Base-by-base conservation (phyloP, 35 echinoderm and acorn worm species). In the Acanthaster planci region DNA sequence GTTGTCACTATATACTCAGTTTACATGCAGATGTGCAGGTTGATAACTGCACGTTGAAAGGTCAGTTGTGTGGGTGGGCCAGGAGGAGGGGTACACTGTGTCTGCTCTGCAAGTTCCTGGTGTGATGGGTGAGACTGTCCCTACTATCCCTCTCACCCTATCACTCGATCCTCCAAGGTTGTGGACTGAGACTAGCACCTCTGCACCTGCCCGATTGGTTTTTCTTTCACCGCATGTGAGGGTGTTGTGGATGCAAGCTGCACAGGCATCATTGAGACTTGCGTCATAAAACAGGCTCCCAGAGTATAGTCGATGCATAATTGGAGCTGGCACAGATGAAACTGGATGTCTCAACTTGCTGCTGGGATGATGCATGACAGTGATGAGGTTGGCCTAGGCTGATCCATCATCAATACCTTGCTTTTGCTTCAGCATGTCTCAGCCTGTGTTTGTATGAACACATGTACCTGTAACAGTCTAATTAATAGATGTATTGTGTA, bases 191-290 rank as follows among this genome's bases (percentile, higher is more conserved):
- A 9, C 64, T 72, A 19, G 14, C 64, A 36, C 64, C 64, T 72
- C 64, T 72, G 64, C 64, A 72, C 64, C 64, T 72, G 64, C 64
- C 64, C 27, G n/a, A n/a, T n/a, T n/a, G 42, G 12, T 47, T 47
- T 4, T 47, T 47, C 12, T 47, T 12, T 6, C 12, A 47, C 12
- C 42, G 4, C 42, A 47, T 47, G 12, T 12, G 42, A 47, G 42
- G 4, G 4, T 47, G 42, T 4, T 47, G 42, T 47, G 4, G n/a
- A n/a, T n/a, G n/a, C n/a, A n/a, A n/a, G n/a, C n/a, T n/a, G n/a
- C n/a, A n/a, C n/a, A n/a, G n/a, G n/a, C 42, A 47, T 6, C 42
- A 47, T 47, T 12, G 42, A 47, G 4, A 47, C 12, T 47, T 4
- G 4, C 42, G 42, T 47, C 42, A 47, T 47, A 47, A 4, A 4